phyloP scores from a whole-genome alignment of 2,797 vertebrate species.

The Spinibarbus caldwelli region DNA sequence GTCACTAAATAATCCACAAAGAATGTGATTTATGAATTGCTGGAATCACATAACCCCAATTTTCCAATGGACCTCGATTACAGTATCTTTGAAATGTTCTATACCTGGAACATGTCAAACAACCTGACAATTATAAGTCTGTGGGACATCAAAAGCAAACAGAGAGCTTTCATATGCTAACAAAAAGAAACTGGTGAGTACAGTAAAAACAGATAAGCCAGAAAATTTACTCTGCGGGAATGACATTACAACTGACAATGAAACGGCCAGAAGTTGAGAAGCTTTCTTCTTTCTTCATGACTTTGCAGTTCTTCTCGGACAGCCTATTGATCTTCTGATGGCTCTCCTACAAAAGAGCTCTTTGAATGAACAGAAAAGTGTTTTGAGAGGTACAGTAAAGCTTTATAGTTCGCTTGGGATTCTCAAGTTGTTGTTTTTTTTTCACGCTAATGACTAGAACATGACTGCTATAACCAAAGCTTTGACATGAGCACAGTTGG shows the following conservation, averaged over 20 bases:
- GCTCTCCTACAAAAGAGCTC: constrained; percentile 13
- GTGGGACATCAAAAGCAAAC: not conserved
- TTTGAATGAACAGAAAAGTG: constrained; percentile 15
- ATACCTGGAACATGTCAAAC: constrained; percentile 14
- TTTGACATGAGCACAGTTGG: constrained; percentile 22
- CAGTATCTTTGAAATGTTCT: constrained; percentile 18
- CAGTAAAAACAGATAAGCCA: constrained; percentile 21
- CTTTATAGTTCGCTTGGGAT: not conserved
- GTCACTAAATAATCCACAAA: not conserved
- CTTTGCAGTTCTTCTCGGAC: constrained; percentile 30
- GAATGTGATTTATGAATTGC: not conserved
- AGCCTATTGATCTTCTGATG: constrained; percentile 34
- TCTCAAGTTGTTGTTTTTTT: constrained; percentile 3
- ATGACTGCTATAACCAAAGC: constrained; percentile 3
- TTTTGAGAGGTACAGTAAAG: constrained; percentile 23
- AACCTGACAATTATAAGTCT: not conserved
- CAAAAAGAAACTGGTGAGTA: constrained; percentile 8
- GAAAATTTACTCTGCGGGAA: constrained; percentile 19
- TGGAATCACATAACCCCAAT: not conserved
- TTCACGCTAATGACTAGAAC: not conserved
- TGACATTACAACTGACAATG: not conserved
- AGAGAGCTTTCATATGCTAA: constrained; percentile 8
- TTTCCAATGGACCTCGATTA: not conserved
- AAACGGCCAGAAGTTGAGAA: constrained; percentile 1
- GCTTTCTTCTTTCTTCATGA: constrained; percentile 6